These are phyloP conservation scores for Ectropis crepuscularia DNA, from an alignment of 2,888 invertebrate genomes.

Conservation along the genomic window DNA sequence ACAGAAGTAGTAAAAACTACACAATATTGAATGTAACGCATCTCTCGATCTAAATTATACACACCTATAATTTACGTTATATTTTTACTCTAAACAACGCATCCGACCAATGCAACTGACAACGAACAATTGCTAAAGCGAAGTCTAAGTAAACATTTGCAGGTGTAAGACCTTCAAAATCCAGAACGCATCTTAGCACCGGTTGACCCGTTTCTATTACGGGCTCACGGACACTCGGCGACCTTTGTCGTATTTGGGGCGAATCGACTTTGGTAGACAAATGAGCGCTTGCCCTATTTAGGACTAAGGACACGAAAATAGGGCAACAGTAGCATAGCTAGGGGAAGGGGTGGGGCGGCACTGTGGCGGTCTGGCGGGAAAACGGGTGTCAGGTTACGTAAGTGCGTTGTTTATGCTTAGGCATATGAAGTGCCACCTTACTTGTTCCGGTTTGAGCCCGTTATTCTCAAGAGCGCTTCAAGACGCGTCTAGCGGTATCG, in stretches of 20 bases:
- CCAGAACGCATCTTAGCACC: not conserved
- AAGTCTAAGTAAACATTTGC: not conserved
- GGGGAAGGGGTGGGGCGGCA: too few species aligned
- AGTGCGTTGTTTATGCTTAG: too few species aligned
- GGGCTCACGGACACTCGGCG: not conserved
- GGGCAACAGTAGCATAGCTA: too few species aligned
- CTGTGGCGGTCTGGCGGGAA: too few species aligned
- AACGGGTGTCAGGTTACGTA: too few species aligned
- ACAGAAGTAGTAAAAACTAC: too few species aligned
- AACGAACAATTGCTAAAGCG: constrained; percentile 4
- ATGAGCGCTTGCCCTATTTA: not conserved
- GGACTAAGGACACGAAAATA: constrained; percentile 1
- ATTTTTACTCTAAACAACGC: constrained; percentile 4
- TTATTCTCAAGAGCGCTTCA: too few species aligned
- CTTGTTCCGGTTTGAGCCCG: too few species aligned
- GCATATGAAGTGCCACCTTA: too few species aligned
- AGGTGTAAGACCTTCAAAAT: not conserved
- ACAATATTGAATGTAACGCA: too few species aligned
- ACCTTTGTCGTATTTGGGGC: constrained; percentile 13
- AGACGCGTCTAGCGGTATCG: too few species aligned
- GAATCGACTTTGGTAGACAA: constrained; percentile 2
- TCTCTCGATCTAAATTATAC: too few species aligned
- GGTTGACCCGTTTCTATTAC: constrained; percentile 5
- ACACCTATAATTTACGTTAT: constrained; percentile 20
- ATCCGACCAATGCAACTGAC: not conserved